These are phyloP conservation scores for Nipponacmea schrenckii DNA, from an alignment of 2,888 invertebrate genomes.

Conservation along the genomic window DNA sequence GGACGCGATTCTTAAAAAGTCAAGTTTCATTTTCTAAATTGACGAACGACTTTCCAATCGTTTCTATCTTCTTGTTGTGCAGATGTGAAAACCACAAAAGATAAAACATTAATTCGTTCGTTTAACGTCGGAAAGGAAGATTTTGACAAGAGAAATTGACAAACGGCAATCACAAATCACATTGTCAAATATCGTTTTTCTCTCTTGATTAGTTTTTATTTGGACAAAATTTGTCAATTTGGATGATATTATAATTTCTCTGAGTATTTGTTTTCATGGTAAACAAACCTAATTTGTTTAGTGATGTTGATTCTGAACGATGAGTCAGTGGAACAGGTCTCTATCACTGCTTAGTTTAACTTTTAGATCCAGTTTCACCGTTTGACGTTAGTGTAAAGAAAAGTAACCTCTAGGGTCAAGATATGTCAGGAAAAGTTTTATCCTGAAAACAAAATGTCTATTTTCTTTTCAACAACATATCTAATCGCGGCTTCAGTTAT, in stretches of 20 bases:
- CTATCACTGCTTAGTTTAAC: neutral
- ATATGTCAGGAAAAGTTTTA: slow-evolving; percentile 2
- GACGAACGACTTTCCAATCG: slow-evolving; percentile 4
- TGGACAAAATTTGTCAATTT: slow-evolving; percentile 4
- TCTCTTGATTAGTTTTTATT: slow-evolving; percentile 3
- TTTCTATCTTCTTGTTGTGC: slow-evolving; percentile 1
- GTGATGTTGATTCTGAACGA: neutral
- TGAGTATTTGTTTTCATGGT: neutral
- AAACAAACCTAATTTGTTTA: slow-evolving; percentile 1
- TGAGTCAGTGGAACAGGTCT: neutral
- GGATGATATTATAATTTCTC: neutral
- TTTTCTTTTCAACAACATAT: slow-evolving; percentile 1
- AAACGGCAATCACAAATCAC: neutral
- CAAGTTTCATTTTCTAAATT: neutral
- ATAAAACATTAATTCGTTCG: neutral
- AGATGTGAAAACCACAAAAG: slow-evolving; percentile 7
- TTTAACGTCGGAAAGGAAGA: neutral
- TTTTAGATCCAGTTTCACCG: neutral
- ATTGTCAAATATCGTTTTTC: neutral
- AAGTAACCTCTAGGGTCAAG: neutral
- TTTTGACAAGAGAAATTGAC: neutral
- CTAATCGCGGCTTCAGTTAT: slow-evolving; percentile 7
- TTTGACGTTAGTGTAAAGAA: slow-evolving; percentile 7
- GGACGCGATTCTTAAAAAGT: no score
- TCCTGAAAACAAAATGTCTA: slow-evolving; percentile 3